These are phyloP conservation scores for Zoanthus sansibaricus DNA, from an alignment of 92 coral and sea anemone species.

Conservation along the genomic window DNA sequence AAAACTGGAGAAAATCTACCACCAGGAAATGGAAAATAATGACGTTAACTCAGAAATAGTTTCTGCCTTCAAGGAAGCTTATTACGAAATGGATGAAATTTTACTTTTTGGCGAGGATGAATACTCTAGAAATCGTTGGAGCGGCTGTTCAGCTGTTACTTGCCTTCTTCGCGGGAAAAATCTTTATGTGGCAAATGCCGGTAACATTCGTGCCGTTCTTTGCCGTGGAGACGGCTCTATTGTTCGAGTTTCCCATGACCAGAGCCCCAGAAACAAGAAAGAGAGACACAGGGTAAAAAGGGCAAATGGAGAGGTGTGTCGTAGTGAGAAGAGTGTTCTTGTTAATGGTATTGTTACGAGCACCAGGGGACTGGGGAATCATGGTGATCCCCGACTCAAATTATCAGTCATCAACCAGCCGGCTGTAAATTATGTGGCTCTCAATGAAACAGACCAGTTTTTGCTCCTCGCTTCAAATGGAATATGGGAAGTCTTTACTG, in stretches of 20 bases:
- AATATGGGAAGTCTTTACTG: conserved; percentile 93
- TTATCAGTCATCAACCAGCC: conserved; percentile 79
- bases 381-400: conserved; percentile 92
- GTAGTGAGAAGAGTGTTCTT: conserved; percentile 78
- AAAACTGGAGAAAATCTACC: conserved; percentile 70
- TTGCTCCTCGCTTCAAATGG: conserved; percentile 88
- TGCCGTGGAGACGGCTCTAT: conserved; percentile 88
- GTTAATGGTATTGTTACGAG: conserved; percentile 88
- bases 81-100: conserved; percentile 84
- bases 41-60: conserved; percentile 64
- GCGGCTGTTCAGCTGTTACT: conserved; percentile 96
- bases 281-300: conserved; percentile 81
- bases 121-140: conserved; percentile 96
- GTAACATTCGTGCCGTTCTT: conserved; percentile 84
- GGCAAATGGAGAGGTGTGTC: conserved; percentile 78
- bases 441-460: conserved; percentile 82
- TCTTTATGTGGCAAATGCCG: conserved; percentile 93
- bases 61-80: conserved; percentile 78
- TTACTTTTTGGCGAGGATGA: conserved; percentile 85
- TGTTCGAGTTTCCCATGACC: conserved; percentile 81
- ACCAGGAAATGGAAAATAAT: conserved; percentile 59
- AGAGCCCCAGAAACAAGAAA: conserved; percentile 83
- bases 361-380: conserved; percentile 96
- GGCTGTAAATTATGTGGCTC: conserved; percentile 72
- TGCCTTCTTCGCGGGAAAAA: conserved; percentile 81